Percentiles rank a stretch among this genome's conserved stretches.
These are phyloP conservation scores for Clarias batrachus DNA, from an alignment of 2,113 vertebrate species.

Conservation along the genomic window DNA sequence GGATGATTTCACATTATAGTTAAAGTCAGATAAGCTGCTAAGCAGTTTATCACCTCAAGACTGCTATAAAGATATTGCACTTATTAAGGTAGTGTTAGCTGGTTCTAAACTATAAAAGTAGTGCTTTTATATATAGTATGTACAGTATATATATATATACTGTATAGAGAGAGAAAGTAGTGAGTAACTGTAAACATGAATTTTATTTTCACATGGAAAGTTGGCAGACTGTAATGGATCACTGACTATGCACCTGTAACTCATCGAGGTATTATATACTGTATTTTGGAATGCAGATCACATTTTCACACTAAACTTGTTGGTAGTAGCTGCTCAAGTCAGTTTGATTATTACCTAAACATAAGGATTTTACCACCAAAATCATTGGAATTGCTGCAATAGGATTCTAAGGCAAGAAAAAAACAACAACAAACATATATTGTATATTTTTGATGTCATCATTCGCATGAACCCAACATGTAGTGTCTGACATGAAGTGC, in stretches of 20 bases:
- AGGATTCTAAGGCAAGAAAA: background rate
- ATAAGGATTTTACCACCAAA: background rate
- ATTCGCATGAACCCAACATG: background rate
- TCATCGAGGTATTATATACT: background rate
- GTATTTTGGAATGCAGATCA: background rate
- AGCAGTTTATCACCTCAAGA: background rate
- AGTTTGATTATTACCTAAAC: background rate
- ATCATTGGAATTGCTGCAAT: background rate
- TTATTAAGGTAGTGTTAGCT: background rate
- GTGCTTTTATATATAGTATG: too few species aligned
- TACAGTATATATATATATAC: too few species aligned
- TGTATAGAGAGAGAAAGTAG: background rate
- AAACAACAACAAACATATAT: background rate
- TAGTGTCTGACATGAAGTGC: background rate
- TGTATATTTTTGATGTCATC: background rate
- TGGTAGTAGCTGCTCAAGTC: background rate
- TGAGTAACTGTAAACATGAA: background rate
- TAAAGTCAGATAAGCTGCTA: background rate
- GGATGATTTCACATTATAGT: background rate
- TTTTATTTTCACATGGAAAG: background rate
- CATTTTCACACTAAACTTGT: background rate
- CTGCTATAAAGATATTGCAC: background rate
- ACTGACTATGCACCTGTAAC: constrained; percentile 11
- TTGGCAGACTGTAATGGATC: constrained; percentile 26
- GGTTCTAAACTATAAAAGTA: background rate